Base-by-base conservation (phyloP, 2,888 invertebrate genomes). In the Andricus curvator region DNA sequence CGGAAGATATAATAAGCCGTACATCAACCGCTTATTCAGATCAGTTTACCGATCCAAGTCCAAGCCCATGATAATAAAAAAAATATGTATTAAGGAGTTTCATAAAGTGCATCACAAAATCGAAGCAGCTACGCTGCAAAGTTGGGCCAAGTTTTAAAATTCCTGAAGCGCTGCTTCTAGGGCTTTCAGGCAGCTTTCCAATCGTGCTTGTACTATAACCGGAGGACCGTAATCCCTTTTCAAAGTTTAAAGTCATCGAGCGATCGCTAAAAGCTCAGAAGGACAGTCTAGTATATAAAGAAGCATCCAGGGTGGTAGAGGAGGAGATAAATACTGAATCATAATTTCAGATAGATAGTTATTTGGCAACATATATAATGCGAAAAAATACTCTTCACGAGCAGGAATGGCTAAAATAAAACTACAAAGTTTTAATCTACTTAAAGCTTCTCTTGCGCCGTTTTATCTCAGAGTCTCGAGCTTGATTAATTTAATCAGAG, bases 91-190 rank as follows among this genome's bases (percentile, higher is more conserved):
- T 68, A 80, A 83, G 64, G 67, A 76, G 37, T 82, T 82, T 78
- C 44, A 79, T 81, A 78, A 68, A 79, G 79, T 66, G 78, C 56
- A 56, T 41, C 76, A 37, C 78, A 67, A 66, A 78, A 44, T 60
- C 67, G 78, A 66, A 56, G 60, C 79, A 44, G 64, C 76, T 62
- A 41, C 74, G 80, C 78, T 80, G 70, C 74, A 79, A 81, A 79
- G 77, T 78, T 41, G n/a, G 20, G 67, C 66, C 82, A 83, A 87
- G 81, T 85, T 88, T 87, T 85, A 81, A 85, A 84, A 88, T 86
- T 87, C 84, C 77, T 81, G 65, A 74, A 68, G 80, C 76, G 81
- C 78, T 74, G 70, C 68, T 60, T 78, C 68, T 48, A 60, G 77
- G 48, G 48, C 65, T 44, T 68, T 65, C 48, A 78, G 77, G 41